Percentiles rank a stretch among this genome's conserved stretches.
phyloP scores from a whole-genome alignment of 2,113 vertebrate genomes.

The Saguinus imperator region DNA sequence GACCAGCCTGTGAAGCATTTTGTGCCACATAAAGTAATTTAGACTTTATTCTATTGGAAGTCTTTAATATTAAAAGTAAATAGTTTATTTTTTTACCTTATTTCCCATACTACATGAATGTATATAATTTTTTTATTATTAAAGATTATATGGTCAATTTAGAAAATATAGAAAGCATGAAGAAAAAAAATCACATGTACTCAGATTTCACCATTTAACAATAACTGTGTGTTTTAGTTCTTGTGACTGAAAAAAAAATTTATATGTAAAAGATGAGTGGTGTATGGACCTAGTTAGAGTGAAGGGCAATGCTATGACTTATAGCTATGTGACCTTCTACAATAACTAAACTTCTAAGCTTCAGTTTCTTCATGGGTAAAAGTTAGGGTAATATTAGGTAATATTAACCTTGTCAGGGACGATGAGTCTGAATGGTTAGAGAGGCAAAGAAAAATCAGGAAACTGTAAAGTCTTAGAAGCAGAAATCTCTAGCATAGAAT shows the following conservation, averaged over 20 bases:
- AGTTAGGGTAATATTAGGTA: background rate
- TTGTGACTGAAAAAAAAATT: background rate
- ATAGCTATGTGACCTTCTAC: background rate
- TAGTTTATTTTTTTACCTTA: background rate
- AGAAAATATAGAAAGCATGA: background rate
- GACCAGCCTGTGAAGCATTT: background rate
- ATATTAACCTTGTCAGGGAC: background rate
- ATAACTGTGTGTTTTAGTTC: slow-evolving; percentile 2
- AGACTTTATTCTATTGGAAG: background rate
- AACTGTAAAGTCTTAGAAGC: background rate
- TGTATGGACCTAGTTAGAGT: background rate
- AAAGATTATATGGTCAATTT: background rate
- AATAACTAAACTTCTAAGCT: background rate
- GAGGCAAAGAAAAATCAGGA: background rate
- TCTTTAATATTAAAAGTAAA: background rate
- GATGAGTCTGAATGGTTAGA: background rate
- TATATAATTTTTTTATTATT: background rate
- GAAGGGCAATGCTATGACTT: background rate
- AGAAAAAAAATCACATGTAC: background rate
- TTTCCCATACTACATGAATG: too few relatives aligned
- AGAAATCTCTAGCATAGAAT: background rate
- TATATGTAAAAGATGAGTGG: background rate
- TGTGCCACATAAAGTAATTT: background rate
- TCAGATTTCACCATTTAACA: slow-evolving; percentile 37
- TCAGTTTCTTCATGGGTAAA: background rate